Evolutionary conservation across 37 sponge, comb jelly and placozoan species (phyloP), one percentile per base, ranked within the genome.

Genomic region (Aplysina aerophoba): DNA sequence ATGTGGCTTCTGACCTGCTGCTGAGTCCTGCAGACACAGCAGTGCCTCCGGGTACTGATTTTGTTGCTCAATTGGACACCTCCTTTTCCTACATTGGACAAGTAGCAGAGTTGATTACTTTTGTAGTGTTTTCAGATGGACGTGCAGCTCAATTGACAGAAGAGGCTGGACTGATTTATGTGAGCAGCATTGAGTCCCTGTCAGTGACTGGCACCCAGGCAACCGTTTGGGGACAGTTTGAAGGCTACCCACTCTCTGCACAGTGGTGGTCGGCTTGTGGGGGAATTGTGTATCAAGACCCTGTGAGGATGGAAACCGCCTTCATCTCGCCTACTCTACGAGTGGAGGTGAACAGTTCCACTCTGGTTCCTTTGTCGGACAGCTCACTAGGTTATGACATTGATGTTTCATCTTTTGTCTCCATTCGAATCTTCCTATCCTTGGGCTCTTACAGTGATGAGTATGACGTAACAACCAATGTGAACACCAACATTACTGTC

Each of bases 71-170:
- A 68, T 78, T 92, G n/a, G 67, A 88, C 36, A 15, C 82, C 6
- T 53, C 41, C 24, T 66, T 93, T 0, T 31, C 22, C 11, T 63
- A 59, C 38, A 85, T 73, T 21, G 74, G 57, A 0, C 85, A 93
- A 69, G 66, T 39, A 38, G 85, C 88, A 8, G 41, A 77, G 39
- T 36, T 93, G 24, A 80, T 79, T 11, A 59, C 88, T 36, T 66
- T 59, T 64, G 85, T 60, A 0, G 28, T 93, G 34, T 85, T 87
- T 27, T 84, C 87, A 2, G 93, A 93, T 85, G 90, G 83, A 35
- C 62, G 73, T 0, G 54, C 65, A 36, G 59, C 59, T 17, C 36
- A 30, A 31, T 50, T 93, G 15, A 54, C 86, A 11, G 31, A n/a
- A 0, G 27, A 28, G 22, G 14, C 38, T 55, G 92, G 69, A 0